These are phyloP conservation scores for Diplazon laetatorius DNA, from an alignment of 2,888 invertebrate species.

Conservation along the genomic window DNA sequence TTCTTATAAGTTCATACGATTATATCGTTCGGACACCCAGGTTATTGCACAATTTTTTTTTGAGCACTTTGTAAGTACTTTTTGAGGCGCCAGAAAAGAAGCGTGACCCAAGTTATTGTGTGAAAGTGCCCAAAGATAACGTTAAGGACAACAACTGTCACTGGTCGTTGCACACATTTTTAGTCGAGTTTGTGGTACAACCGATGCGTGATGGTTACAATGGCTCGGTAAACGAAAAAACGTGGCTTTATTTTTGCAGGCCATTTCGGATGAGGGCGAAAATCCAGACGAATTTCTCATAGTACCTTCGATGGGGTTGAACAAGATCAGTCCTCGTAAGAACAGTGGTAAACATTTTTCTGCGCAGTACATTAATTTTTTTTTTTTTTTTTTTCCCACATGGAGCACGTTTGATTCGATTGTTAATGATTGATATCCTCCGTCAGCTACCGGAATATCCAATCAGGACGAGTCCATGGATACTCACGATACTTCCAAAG, in stretches of 20 bases:
- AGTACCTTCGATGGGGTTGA: constrained; percentile 76
- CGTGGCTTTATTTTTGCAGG: constrained; percentile 85
- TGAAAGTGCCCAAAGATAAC: too few species aligned
- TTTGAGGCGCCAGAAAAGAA: too few species aligned
- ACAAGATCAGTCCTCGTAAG: constrained; percentile 75
- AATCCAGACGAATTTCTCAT: constrained; percentile 88
- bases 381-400: constrained; percentile 11
- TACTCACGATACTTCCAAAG: constrained; percentile 72
- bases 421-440: background rate
- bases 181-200: constrained; percentile 1
- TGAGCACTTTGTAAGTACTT: too few species aligned
- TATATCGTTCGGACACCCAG: too few species aligned
- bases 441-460: constrained; percentile 63
- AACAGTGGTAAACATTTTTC: constrained; percentile 71
- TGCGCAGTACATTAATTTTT: constrained; percentile 12
- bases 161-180: too few species aligned
- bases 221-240: too few species aligned
- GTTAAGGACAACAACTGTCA: too few species aligned
- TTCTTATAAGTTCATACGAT: too few species aligned
- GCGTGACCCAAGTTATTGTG: too few species aligned
- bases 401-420: background rate
- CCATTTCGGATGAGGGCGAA: constrained; percentile 87
- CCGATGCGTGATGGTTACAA: too few species aligned
- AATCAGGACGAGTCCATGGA: constrained; percentile 74
- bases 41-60: too few species aligned